Base-by-base conservation (phyloP, 2,797 vertebrate genomes). In the Antrozous pallidus region DNA sequence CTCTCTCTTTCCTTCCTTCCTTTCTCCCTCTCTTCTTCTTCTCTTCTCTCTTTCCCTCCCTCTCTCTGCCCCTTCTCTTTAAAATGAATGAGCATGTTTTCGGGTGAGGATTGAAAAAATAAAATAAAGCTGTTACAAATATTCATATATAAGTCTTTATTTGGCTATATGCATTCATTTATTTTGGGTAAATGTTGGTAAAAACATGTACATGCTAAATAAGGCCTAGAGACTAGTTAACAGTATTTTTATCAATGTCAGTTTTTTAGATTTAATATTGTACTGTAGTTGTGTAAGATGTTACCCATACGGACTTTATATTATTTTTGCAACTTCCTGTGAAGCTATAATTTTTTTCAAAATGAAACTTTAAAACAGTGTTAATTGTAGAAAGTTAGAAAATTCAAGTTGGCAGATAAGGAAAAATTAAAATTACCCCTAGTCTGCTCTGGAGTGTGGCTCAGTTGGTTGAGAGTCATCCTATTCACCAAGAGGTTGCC, bases 361-460 rank as follows among this genome's bases (percentile, higher is more conserved):
- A 94, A 75, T 45, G 85, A 56, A 86, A 82, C 28, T 94, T 89
- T 40, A n/a, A 65, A 79, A 86, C 61, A 90, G 54, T 75, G 28
- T 79, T 88, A 89, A 65, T 65, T 78, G 3, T 79, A 71, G 82
- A 87, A 84, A 91, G 84, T 77, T 24, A 92, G 40, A 88, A 89
- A 91, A 82, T 77, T 49, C 3, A 56, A 31, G 5, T 81, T 78
- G 36, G 26, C 49, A 95, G 94, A 75, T 84, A 84, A 73, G 42
- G 87, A 70, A 87, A 87, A 90, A 42, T 45, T 91, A 9, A 78
- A 74, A 95, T 65, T 84, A 70, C 5, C 31, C 13, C 12, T 70
- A 67, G 17, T 67, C n/a, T 20, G n/a, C 17, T n/a, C 63, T 67
- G 63, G n/a, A 67, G 63, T 67, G 17, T 67, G 63, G 63, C n/a